A percentile compares a stretch with the other conserved stretches of the same genome.
phyloP scores from a whole-genome alignment of 1,140 invertebrate genomes.

The fruit fly (Drosophila melanogaster) region DNA sequence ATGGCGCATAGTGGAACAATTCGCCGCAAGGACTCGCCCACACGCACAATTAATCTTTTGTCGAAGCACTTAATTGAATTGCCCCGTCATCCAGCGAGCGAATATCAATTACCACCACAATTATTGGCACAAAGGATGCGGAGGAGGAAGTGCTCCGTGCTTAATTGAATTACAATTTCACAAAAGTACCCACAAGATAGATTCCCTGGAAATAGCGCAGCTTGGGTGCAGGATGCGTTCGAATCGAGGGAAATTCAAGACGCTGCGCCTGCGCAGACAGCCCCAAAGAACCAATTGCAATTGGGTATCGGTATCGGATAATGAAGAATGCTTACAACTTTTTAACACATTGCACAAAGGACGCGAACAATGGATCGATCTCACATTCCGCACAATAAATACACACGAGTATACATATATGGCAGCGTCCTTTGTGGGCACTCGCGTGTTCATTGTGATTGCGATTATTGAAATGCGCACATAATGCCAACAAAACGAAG shows the following conservation, averaged over 20 bases:
- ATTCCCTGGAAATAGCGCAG: conserved; percentile 15
- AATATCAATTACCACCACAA: conserved; percentile 76
- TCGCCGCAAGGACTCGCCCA: conserved; percentile 29
- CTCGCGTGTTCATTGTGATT: conserved; percentile 78
- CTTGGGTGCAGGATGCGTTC: conserved; percentile 65
- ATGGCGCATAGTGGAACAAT: conserved; percentile 1
- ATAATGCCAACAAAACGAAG: conserved; percentile 73
- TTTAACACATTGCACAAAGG: conserved; percentile 79
- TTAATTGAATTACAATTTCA: conserved; percentile 83
- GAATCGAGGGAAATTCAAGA: conserved; percentile 57
- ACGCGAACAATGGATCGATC: conserved; percentile 53
- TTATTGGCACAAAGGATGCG: conserved; percentile 54
- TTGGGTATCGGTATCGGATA: conserved; percentile 29
- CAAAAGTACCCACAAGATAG: conserved; percentile 30
- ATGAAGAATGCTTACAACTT: conserved; percentile 71
- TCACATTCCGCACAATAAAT: conserved; percentile 24
- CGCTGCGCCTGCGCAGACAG: conserved; percentile 62
- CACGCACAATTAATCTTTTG: conserved; percentile 79
- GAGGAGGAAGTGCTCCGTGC: conserved; percentile 58
- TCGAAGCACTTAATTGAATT: conserved; percentile 74
- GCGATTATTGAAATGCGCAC: conserved; percentile 64
- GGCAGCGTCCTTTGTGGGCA: conserved; percentile 55
- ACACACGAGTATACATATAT: conserved; percentile 16
- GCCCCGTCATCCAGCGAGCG: conserved; percentile 28
- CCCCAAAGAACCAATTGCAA: conserved; percentile 14